Evolutionary conservation across 2,888 invertebrate species (phyloP).

Genomic region (Biston betularia): DNA sequence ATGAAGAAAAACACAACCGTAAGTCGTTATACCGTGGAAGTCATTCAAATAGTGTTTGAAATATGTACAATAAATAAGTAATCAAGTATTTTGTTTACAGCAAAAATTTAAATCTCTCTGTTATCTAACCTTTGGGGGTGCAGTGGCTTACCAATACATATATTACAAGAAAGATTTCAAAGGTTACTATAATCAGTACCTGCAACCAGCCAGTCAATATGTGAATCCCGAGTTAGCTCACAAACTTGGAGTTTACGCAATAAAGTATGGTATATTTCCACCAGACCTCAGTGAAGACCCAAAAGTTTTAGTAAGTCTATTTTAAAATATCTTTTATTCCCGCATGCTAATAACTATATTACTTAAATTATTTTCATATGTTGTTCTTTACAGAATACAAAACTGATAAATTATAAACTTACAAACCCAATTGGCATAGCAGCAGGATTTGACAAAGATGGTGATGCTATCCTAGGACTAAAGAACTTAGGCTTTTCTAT

Average conservation of each 20-base stretch:
- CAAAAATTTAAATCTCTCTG: conserved; percentile 89
- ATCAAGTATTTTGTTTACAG: conserved; percentile 68
- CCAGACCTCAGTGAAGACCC: conserved; percentile 87
- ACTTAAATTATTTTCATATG: conserved; percentile 17
- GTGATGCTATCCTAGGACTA: conserved; percentile 94
- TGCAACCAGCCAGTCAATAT: conserved; percentile 90
- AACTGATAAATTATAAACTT: conserved; percentile 90
- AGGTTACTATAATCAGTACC: conserved; percentile 90
- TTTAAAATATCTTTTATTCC: not conserved
- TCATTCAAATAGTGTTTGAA: not conserved
- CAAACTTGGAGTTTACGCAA: conserved; percentile 90
- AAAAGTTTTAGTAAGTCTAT: conserved; percentile 85
- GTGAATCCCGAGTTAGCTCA: conserved; percentile 95
- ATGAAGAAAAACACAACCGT: conserved; percentile 26
- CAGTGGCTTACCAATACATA: conserved; percentile 88
- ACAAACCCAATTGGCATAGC: conserved; percentile 98
- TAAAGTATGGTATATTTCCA: conserved; percentile 92
- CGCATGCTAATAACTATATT: not conserved
- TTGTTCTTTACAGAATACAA: conserved; percentile 86
- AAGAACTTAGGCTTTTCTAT: conserved; percentile 96
- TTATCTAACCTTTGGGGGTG: conserved; percentile 88
- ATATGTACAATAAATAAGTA: not conserved
- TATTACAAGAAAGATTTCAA: conserved; percentile 91
- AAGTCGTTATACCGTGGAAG: conserved; percentile 1
- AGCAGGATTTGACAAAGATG: conserved; percentile 99